Evolutionary conservation across 1,140 invertebrate genomes (phyloP), one percentile per base, ranked within the genome.

Genomic region (Drosophila pallidifrons): DNA sequence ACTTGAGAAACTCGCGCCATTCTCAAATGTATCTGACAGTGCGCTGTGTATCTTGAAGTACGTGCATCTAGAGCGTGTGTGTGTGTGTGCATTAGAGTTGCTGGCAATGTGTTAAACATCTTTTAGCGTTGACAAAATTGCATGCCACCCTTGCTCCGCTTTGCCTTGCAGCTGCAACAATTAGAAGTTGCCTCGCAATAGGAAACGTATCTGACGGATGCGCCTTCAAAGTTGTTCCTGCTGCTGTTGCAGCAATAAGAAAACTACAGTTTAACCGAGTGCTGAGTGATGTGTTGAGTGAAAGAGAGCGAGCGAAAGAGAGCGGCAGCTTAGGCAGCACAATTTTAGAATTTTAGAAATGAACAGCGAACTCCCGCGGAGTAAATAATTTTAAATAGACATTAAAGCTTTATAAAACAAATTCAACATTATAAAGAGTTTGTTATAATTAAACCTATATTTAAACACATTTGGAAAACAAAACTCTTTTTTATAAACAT

Each of bases 121-220:
- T 88, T 88, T 87, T 88, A 65, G 74, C 82, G 80, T 88, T 87
- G 83, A 88, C 83, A 89, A 87, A 88, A 87, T 89, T 70, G 85
- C 82, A 76, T 63, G 61, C 52, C 65, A 74, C 25, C 60, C 65
- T 46, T 32, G 25, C 38, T 43, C 61, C 35, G 41, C 63, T 41
- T 38, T n/a, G 67, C 77, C 47, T 7, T 77, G 81, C 85, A 89
- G 85, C 83, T 88, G 83, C 85, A 65, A 66, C 81, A 81, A 89
- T 89, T 88, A 89, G 77, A 78, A 78, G 52, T 81, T 79, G 67
- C 80, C 61, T 46, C n/a, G 59, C 69, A 60, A 79, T 69, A 69
- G 77, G 69, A 85, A 88, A 89, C 54, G 73, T 78, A 89, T 83
- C 85, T 78, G 85, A 89, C 68, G 83, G 85, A 88, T 89, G 73